Base-by-base conservation (phyloP, 2,113 vertebrate genomes). In the Lethenteron camtschaticum region DNA sequence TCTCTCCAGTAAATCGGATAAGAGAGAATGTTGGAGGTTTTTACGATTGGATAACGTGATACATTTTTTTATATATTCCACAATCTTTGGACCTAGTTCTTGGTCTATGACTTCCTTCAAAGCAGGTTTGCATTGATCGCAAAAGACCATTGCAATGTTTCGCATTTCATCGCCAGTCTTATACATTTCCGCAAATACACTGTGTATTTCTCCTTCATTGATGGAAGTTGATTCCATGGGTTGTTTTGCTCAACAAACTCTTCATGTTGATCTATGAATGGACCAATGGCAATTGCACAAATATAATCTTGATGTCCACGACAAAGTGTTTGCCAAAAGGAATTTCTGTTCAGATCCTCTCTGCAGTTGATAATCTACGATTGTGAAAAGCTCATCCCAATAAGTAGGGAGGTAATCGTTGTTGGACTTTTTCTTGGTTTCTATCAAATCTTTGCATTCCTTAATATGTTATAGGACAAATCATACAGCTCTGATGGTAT, bases 221-320 rank as follows among this genome's bases (percentile, higher is more conserved):
- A 55, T 8, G 1, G 7, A 1, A 80, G 70, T 60, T 74, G 74
- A 56, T 10, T 70, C 1, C 7, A 9, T 1, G 78, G 77, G n/a
- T 81, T 77, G 8, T 81, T 81, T 1, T 81, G 78, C 57, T 79
- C 80, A 6, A 73, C 75, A 72, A 74, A 77, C 56, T 60, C 73
- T 1, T 82, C 74, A 69, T 80, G 78, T 55, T 79, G 72, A 68
- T 77, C 75, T 73, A 81, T 78, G 73, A 82, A 81, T 11, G 80
- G 76, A 56, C 73, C 57, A 68, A 76, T 77, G 18, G 79, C 79
- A 71, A 70, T 68, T 1, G 71, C 78, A 77, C 78, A 81, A 71
- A 82, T 76, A 74, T 82, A 14, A 75, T 41, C 66, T 82, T 82
- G 0, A 81, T 69, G 3, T 71, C 73, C 18, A 79, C 73, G 14